Evolutionary conservation across 2,888 invertebrate genomes (phyloP), one percentile per base, ranked within the genome.

Genomic region (Morinoia aosen): DNA sequence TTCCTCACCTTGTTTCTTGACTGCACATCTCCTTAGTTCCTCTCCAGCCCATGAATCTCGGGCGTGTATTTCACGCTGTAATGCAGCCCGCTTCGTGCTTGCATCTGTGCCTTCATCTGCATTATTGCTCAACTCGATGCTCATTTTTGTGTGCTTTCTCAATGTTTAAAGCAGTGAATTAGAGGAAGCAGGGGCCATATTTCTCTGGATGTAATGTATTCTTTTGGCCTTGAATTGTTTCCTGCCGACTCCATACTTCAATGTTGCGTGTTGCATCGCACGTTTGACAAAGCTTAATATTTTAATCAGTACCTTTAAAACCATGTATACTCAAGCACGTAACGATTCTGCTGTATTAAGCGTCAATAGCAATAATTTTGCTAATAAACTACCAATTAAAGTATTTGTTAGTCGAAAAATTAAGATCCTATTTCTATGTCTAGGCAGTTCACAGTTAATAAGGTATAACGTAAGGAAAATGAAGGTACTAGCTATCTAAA

Each of bases 1-100:
- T 76, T 76, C 76, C 76, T 76, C 76, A 76, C 76, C 76, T 76
- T 76, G 76, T 76, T 76, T 33, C 33, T 19, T 76, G 76, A 76
- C 25, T 76, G 76, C 76, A 76, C 76, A 76, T 76, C 76, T 76
- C 76, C 76, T 76, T 76, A 76, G 76, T 76, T 76, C 76, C 25
- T 33, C 19, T 76, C 25, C 25, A 76, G 76, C 19, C 76, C 76
- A 76, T 76, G 76, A 16, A 76, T 76, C 76, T 16, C 33, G 0
- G 76, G 76, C 33, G 76, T 76, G 25, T 33, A 76, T 76, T 25
- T 33, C 76, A 61, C 61, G 76, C 76, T 33, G 10, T 76, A 33
- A 16, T 19, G 76, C 76, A 76, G 76, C 76, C 25, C 2, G 25
- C 76, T 10, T 33, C 76, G 33, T 8, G 76, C 33, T 76, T 25